Evolutionary conservation across 92 coral and sea anemone genomes (phyloP).

Genomic region (Epizoanthus ramosus): DNA sequence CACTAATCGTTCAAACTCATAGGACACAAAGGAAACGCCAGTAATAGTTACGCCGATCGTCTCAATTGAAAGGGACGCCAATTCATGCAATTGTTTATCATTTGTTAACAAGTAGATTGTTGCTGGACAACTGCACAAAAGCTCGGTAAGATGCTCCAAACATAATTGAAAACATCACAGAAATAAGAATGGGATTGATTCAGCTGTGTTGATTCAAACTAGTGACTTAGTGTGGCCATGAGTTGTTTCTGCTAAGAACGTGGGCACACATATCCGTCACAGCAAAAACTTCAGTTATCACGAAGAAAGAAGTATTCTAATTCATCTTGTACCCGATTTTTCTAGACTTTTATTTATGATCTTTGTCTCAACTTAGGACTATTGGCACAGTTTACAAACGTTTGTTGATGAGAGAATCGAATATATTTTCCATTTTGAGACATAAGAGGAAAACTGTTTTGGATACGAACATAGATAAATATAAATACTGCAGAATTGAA

Average conservation of each 20-base stretch:
- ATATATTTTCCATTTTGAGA: too few species aligned
- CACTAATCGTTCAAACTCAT: neutral
- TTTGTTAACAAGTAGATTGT: neutral
- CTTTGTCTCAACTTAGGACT: too few species aligned
- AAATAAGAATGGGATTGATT: slow-evolving; percentile 23
- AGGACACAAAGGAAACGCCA: neutral
- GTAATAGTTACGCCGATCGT: slow-evolving; percentile 8
- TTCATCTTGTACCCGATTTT: too few species aligned
- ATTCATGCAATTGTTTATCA: neutral
- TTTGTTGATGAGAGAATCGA: too few species aligned
- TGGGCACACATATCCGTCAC: slow-evolving; percentile 14
- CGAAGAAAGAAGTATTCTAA: neutral
- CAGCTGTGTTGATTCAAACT: slow-evolving; percentile 14
- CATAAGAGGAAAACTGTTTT: too few species aligned
- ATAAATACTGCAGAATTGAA: too few species aligned
- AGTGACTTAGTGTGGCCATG: neutral
- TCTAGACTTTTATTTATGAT: too few species aligned
- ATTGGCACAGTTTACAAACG: too few species aligned
- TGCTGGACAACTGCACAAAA: neutral
- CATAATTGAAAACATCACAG: neutral
- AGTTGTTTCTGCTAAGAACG: slow-evolving; percentile 20
- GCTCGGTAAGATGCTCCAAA: neutral
- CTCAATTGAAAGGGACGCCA: neutral
- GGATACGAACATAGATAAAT: too few species aligned
- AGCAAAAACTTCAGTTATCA: neutral